These are phyloP conservation scores for Sandelia bainsii DNA, from an alignment of 2,797 vertebrate species.

Conservation along the genomic window DNA sequence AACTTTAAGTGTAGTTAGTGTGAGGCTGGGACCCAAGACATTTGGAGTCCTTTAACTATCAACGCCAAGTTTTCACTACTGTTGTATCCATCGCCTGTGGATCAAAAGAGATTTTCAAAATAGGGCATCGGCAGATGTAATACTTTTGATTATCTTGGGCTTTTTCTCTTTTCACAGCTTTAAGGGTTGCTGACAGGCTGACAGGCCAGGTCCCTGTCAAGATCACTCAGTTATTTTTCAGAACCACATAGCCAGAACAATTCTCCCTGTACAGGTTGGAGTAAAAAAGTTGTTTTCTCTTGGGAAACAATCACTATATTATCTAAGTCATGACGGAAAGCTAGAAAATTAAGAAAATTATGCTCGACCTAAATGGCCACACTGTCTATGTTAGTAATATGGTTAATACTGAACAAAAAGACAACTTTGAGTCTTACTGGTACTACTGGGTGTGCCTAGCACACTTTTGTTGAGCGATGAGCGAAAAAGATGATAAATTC, in stretches of 20 bases:
- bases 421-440: too few relatives aligned
- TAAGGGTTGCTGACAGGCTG: conserved; percentile 68
- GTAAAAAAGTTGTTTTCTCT: conserved; percentile 57
- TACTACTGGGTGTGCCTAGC: neutral
- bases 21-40: conserved; percentile 31
- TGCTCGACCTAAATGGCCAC: conserved; percentile 18
- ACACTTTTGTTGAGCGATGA: neutral
- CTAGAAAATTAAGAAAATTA: conserved; percentile 10
- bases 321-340: conserved; percentile 11
- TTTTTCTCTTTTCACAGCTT: conserved; percentile 59
- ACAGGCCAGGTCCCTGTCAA: conserved; percentile 73
- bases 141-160: conserved; percentile 57
- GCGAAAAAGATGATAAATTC: neutral
- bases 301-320: conserved; percentile 43
- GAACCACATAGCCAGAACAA: conserved; percentile 51
- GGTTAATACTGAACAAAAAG: conserved; percentile 6
- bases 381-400: conserved; percentile 29
- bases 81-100: conserved; percentile 43
- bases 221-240: conserved; percentile 73
- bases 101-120: conserved; percentile 54
- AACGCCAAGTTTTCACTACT: conserved; percentile 32
- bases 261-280: conserved; percentile 38
- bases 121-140: conserved; percentile 43
- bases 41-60: conserved; percentile 55
- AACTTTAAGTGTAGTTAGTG: conserved; percentile 51